Percentiles rank a stretch among this genome's conserved stretches.
Evolutionary conservation across 64 coral and sea anemone genomes (phyloP).

Genomic region (Dendronephthya gigantea): DNA sequence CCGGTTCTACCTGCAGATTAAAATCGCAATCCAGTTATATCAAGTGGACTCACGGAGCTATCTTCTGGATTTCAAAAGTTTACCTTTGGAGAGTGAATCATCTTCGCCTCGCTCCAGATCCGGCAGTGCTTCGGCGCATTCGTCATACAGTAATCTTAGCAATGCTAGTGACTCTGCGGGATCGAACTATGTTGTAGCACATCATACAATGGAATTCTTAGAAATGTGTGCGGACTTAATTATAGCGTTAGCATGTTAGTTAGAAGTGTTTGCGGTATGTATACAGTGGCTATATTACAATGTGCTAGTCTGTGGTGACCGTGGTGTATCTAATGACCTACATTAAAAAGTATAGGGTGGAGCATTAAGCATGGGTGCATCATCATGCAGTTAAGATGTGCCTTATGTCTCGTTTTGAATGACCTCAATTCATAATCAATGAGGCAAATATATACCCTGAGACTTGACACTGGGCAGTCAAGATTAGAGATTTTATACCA

Average conservation of each 20-base stretch:
- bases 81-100: conserved; percentile 21
- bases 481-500: too few species aligned
- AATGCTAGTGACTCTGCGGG: conserved; percentile 35
- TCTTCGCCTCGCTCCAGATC: conserved; percentile 48
- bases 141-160: conserved; percentile 73
- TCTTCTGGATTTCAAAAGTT: conserved; percentile 87
- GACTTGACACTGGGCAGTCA: too few species aligned
- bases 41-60: conserved; percentile 94
- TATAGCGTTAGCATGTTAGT: neutral
- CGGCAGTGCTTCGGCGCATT: conserved; percentile 72
- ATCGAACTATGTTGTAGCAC: conserved; percentile 5
- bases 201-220: conserved; percentile 92
- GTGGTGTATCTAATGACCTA: too few species aligned
- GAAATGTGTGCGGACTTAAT: conserved; percentile 97
- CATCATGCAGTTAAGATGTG: too few species aligned
- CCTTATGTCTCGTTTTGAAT: too few species aligned
- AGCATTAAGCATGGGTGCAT: too few species aligned
- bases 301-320: too few species aligned
- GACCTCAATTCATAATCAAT: too few species aligned
- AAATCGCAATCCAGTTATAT: conserved; percentile 84
- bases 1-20: conserved; percentile 35
- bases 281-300: too few species aligned
- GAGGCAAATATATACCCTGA: too few species aligned
- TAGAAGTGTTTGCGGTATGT: neutral
- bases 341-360: too few species aligned